Base-by-base conservation (phyloP, 2,888 invertebrate species). In the Belgica antarctica region DNA sequence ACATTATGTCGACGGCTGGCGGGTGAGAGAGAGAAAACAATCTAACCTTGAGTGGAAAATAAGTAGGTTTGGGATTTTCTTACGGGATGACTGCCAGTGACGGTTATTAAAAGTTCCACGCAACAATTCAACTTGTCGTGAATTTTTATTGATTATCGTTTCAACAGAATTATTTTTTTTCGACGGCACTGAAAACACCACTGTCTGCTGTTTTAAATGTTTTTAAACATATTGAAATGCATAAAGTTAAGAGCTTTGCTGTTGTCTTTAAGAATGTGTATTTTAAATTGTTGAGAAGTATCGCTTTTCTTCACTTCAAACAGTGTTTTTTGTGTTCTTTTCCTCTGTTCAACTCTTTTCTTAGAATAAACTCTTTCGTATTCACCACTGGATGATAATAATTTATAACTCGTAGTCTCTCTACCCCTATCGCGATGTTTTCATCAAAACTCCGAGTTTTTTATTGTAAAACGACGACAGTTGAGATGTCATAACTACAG, bases 21-120 rank as follows among this genome's bases (percentile, higher is more conserved):
- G 59, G 7, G 24, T 17, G 22, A 59, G n/a, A 59, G 27, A 62
- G 12, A 28, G 63, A 36, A 28, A 63, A 36, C 34, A 12, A 63
- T 63, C 63, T 63, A 63, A 63, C 63, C 63, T 63, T 63, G 63
- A 41, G 63, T 63, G 34, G 41, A 63, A 41, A 63, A 36, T 62
- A 62, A 31, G 62, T 62, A 62, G 62, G 62, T 62, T 62, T 62
- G n/a, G n/a, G n/a, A n/a, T n/a, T n/a, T n/a, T n/a, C n/a, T n/a
- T n/a, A n/a, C n/a, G n/a, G n/a, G n/a, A n/a, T n/a, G n/a, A n/a
- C n/a, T n/a, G n/a, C n/a, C n/a, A n/a, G n/a, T n/a, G n/a, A n/a
- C n/a, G n/a, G n/a, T n/a, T n/a, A n/a, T n/a, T n/a, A n/a, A n/a
- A n/a, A n/a, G n/a, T n/a, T n/a, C n/a, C n/a, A n/a, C n/a, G n/a